Evolutionary conservation across 2,797 vertebrate species (phyloP).

Genomic region (Bradypodion pumilum): DNA sequence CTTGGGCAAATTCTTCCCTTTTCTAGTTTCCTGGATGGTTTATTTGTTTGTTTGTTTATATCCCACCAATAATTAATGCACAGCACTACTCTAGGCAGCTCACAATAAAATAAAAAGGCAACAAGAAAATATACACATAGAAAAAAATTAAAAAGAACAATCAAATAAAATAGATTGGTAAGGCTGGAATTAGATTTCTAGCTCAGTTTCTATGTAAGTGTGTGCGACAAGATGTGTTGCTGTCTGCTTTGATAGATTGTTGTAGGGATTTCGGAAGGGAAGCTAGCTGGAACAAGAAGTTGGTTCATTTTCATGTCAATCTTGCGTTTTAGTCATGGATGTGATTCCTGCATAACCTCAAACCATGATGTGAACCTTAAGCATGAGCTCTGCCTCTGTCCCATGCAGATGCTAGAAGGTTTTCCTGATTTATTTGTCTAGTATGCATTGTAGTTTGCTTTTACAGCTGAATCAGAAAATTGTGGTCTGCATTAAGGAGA

Average conservation of each 20-base stretch:
- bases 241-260: not conserved
- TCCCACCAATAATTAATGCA: no score
- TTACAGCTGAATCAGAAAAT: not conserved
- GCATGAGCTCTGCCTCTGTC: not conserved
- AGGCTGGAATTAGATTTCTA: not conserved
- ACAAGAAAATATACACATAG: no score
- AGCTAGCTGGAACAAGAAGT: no score
- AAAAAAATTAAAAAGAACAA: no score
- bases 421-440: not conserved
- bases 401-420: not conserved
- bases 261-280: not conserved
- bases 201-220: not conserved
- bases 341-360: not conserved
- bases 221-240: not conserved
- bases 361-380: not conserved
- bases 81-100: no score
- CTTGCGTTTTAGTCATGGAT: not conserved
- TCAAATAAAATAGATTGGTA: no score
- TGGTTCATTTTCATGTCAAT: not conserved
- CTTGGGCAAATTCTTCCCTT: not conserved
- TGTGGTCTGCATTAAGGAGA: not conserved
- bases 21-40: not conserved
- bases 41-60: no score
- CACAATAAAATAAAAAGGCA: no score
- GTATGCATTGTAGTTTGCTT: not conserved